Evolutionary conservation across 2,797 vertebrate species (phyloP).

Genomic region (Pangasius sanitwongsei): DNA sequence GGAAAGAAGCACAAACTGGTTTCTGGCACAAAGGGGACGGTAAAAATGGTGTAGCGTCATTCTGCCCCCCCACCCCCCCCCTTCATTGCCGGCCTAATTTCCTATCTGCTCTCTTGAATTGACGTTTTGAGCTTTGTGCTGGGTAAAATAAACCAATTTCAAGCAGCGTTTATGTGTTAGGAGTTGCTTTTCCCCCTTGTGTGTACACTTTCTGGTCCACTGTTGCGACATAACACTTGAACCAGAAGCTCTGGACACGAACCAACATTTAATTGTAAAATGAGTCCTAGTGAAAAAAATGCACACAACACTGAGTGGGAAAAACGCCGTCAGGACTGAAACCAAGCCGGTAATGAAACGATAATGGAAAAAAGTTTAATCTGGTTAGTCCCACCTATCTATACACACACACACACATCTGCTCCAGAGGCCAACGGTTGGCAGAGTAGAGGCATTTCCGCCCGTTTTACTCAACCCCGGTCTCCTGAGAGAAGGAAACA

Average conservation of each 20-base stretch:
- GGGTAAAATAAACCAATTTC: conserved; percentile 34
- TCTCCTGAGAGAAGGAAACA: conserved; percentile 60
- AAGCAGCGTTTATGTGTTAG: conserved; percentile 11
- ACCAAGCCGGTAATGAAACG: conserved; percentile 3
- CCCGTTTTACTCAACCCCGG: conserved; percentile 71
- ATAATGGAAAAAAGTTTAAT: conserved; percentile 29
- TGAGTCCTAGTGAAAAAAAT: background rate
- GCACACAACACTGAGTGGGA: background rate
- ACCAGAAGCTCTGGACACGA: conserved; percentile 7
- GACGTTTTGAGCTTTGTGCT: conserved; percentile 28
- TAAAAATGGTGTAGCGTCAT: conserved; percentile 23
- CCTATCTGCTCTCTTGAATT: conserved; percentile 4
- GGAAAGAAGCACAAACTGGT: conserved; percentile 41
- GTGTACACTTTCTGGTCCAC: conserved; percentile 19
- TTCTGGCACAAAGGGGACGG: conserved; percentile 27
- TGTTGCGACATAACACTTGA: background rate
- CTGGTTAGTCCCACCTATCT: conserved; percentile 17
- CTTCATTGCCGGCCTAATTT: background rate
- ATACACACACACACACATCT: conserved; percentile 69
- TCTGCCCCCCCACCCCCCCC: conserved; percentile 25
- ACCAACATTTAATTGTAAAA: conserved; percentile 15
- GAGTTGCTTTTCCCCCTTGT: background rate
- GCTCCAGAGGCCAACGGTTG: conserved; percentile 73
- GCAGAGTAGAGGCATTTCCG: conserved; percentile 77
- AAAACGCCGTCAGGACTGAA: background rate